Conservation (phyloP, 2,797 vertebrate species). For the Pangasius mekongensis region DNA sequence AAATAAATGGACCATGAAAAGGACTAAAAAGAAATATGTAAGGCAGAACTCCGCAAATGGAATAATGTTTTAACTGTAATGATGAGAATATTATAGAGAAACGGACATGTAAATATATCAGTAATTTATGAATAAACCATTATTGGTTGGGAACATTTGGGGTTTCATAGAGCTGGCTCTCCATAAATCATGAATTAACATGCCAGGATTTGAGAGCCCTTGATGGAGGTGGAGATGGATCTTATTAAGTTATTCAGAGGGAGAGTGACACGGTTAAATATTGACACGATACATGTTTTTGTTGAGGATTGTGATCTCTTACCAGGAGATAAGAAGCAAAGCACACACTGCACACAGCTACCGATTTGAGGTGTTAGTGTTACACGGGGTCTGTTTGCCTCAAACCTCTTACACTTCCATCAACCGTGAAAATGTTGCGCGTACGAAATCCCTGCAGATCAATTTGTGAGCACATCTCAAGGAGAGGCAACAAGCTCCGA, state of each 20-base stretch:
- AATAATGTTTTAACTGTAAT: background rate
- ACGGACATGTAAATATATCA: background rate
- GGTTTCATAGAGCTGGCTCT: background rate
- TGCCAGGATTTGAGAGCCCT: constrained; percentile 30
- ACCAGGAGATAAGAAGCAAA: constrained; percentile 60
- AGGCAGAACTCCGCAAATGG: background rate
- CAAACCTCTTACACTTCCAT: constrained; percentile 45
- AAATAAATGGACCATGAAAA: background rate
- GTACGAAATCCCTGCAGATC: constrained; percentile 41
- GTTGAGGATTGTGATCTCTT: constrained; percentile 65
- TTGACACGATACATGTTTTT: constrained; percentile 50
- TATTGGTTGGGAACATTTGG: background rate
- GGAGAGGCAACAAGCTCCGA: constrained; percentile 25
- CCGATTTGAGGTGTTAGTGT: constrained; percentile 59
- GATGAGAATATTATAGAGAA: background rate
- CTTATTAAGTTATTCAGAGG: constrained; percentile 54
- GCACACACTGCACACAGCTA: constrained; percentile 33
- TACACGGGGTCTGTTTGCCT: constrained; percentile 32
- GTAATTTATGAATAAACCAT: background rate
- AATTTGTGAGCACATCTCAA: constrained; percentile 34
- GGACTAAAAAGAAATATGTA: background rate
- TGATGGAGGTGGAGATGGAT: constrained; percentile 46
- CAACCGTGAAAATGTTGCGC: constrained; percentile 32
- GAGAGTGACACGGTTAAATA: constrained; percentile 55
- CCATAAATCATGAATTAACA: background rate